phyloP scores from a whole-genome alignment of 2,113 vertebrate species.

The Poeciliopsis turrubarensis region DNA sequence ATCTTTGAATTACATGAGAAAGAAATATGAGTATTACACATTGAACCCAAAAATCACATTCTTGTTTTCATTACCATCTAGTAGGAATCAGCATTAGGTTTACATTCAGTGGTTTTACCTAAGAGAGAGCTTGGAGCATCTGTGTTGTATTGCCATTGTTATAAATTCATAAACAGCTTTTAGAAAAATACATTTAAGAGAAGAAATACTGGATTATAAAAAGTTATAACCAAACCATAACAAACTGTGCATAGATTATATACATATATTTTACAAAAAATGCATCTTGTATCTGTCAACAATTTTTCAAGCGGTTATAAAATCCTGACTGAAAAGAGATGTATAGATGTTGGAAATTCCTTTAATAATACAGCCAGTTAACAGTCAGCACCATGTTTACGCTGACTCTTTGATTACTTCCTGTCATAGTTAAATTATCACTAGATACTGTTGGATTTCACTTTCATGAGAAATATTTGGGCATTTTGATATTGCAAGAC shows the following conservation, averaged over 20 bases:
- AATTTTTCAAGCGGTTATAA: too few species aligned
- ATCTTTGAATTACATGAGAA: slow-evolving; percentile 1
- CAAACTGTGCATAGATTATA: too few species aligned
- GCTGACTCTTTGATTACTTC: neutral
- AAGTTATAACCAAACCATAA: too few species aligned
- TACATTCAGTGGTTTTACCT: neutral
- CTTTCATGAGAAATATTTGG: too few species aligned
- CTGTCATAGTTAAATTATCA: neutral
- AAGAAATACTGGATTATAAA: too few species aligned
- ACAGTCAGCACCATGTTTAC: too few species aligned
- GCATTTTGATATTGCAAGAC: neutral
- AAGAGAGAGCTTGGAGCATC: neutral
- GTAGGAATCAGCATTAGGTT: neutral
- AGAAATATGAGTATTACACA: slow-evolving; percentile 1
- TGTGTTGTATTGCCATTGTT: neutral
- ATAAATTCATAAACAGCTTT: neutral
- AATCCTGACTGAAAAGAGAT: too few species aligned
- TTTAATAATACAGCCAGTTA: too few species aligned
- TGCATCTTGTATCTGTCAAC: too few species aligned
- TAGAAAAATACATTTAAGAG: neutral
- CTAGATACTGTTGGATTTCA: too few species aligned
- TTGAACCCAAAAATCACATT: neutral
- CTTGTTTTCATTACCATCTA: slow-evolving; percentile 1
- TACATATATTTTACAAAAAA: too few species aligned
- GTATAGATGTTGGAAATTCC: too few species aligned